Conservation (phyloP, 2,113 vertebrate species). For the Aythya baeri region DNA sequence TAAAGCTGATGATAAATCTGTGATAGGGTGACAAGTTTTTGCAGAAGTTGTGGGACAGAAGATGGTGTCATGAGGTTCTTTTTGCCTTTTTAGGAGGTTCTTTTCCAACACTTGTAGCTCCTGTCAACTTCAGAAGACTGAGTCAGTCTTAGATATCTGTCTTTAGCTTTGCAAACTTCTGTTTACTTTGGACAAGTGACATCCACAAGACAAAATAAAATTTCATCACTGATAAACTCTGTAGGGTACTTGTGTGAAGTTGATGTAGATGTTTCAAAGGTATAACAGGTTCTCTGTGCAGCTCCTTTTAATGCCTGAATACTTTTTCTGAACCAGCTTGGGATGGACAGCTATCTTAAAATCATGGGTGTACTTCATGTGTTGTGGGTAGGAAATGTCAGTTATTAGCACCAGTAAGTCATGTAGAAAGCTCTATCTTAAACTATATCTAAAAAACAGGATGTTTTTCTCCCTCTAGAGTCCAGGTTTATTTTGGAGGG, state of each 20-base stretch:
- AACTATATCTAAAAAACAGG: constrained; percentile 43
- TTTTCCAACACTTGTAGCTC: neutral
- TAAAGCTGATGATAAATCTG: neutral
- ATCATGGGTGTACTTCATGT: neutral
- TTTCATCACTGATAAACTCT: neutral
- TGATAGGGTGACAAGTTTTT: neutral
- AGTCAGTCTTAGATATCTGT: neutral
- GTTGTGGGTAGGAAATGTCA: neutral
- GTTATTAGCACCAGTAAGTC: constrained; percentile 13
- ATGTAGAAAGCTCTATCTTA: constrained; percentile 46
- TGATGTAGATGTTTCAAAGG: neutral
- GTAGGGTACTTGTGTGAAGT: neutral
- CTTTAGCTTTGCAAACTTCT: neutral
- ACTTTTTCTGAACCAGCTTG: neutral
- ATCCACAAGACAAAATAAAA: neutral
- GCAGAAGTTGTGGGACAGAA: neutral
- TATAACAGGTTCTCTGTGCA: neutral
- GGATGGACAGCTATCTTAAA: neutral
- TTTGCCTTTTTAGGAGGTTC: neutral
- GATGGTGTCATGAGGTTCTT: neutral
- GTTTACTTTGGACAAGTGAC: neutral
- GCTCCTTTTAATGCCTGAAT: neutral
- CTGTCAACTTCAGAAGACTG: neutral
- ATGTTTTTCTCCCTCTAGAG: constrained; percentile 33
- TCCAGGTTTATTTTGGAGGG: neutral